Evolutionary conservation across 1,140 invertebrate genomes (phyloP), one percentile per base, ranked within the genome.

Genomic region (Batillaria attramentaria): DNA sequence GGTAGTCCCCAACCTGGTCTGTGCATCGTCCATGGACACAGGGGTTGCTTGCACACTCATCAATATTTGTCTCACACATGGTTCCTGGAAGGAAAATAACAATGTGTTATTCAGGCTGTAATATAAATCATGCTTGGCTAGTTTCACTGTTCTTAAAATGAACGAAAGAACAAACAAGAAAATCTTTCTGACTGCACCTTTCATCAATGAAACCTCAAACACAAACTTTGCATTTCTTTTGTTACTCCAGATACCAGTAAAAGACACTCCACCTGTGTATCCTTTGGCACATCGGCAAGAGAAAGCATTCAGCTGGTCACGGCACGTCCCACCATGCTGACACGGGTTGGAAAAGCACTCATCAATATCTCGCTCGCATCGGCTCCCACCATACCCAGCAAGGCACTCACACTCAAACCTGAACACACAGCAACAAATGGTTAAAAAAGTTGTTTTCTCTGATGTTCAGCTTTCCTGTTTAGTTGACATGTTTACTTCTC

Each of bases 11-110:
- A 28, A 86, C 79, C 39, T 80, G 57, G 80, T 98, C 97, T 65
- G 96, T 94, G 88, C 97, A 99, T 4, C 95, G 96, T 0, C 96
- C 96, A 88, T 98, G 97, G 72, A 95, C 93, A 89, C 97, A 99
- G 0, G 97, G 97, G 90, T 96, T 95, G 60, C 95, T 96, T 82
- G 95, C 94, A 91, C 97, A 99, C 89, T 99, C 97, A 89, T 99
- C 96, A 88, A 98, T 96, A 91, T 90, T 98, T 95, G 0, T 94
- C 74, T 90, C 87, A 84, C 87, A 90, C 73, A 94, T 94, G 28
- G 90, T 80, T 24, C 97, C 96, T 43, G 93, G 92, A 46, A 77
- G n/a, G n/a, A n/a, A n/a, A n/a, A n/a, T n/a, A n/a, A n/a, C n/a
- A n/a, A n/a, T n/a, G n/a, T n/a, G n/a, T n/a, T n/a, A n/a, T n/a